phyloP scores from a whole-genome alignment of 2,888 invertebrate genomes.

The Embidobia sp. region DNA sequence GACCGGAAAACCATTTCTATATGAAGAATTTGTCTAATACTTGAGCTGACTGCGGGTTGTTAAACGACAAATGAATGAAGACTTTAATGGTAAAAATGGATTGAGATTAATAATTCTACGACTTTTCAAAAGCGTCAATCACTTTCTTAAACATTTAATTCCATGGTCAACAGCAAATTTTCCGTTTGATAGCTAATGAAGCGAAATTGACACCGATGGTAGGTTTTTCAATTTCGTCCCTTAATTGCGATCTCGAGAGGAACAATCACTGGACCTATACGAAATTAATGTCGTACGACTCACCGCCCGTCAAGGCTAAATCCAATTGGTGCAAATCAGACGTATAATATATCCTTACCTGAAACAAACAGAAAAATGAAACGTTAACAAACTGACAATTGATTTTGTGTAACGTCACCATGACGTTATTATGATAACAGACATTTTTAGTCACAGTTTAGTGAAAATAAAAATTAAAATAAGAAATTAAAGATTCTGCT shows the following conservation, averaged over 20 bases:
- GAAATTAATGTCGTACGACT: constrained; percentile 31
- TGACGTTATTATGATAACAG: neutral
- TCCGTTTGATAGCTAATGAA: constrained; percentile 25
- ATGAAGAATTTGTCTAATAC: no score
- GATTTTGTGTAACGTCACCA: neutral
- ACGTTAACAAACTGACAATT: constrained; percentile 17
- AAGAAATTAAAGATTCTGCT: no score
- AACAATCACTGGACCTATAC: constrained; percentile 15
- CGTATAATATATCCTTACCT: constrained; percentile 71
- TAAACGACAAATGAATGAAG: no score
- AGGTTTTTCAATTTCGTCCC: constrained; percentile 22
- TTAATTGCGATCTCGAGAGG: constrained; percentile 39
- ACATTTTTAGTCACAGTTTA: no score
- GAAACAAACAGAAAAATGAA: constrained; percentile 68
- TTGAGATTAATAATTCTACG: constrained; percentile 4
- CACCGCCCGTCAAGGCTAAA: constrained; percentile 41
- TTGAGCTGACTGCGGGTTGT: no score
- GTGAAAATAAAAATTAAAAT: no score
- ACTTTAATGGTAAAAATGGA: no score
- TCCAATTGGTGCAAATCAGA: constrained; percentile 43
- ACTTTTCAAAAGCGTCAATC: constrained; percentile 27
- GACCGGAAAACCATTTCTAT: no score
- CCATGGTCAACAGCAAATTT: constrained; percentile 22
- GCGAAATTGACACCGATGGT: constrained; percentile 37
- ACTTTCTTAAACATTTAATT: constrained; percentile 35